phyloP scores from a whole-genome alignment of 2,888 invertebrate genomes.

The Euzetes globulus region DNA sequence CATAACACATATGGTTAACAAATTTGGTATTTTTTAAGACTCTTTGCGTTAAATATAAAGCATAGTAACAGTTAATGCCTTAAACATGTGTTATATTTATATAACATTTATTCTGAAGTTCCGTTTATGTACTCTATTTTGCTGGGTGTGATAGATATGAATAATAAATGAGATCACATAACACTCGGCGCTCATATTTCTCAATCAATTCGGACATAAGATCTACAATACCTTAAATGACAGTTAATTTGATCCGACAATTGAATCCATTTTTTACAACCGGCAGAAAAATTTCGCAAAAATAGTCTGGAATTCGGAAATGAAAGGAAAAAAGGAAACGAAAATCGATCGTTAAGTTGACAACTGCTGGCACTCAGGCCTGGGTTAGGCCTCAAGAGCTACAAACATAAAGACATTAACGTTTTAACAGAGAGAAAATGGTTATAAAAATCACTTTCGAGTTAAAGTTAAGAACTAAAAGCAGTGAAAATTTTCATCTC shows the following conservation, averaged over 20 bases:
- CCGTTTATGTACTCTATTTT: not conserved
- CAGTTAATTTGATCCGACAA: not conserved
- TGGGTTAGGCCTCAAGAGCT: not conserved
- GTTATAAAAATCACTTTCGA: not conserved
- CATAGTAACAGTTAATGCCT: not conserved
- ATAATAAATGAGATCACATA: not conserved
- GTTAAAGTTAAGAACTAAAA: not conserved
- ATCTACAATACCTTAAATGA: not conserved
- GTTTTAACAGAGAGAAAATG: not conserved
- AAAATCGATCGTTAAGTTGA: conserved; percentile 14
- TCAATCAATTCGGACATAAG: not conserved
- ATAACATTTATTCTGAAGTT: not conserved
- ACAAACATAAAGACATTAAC: not conserved
- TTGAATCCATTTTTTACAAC: not conserved
- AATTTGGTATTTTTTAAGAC: not conserved
- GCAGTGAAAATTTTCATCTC: not conserved
- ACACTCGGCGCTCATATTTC: not conserved
- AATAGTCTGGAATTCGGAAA: not conserved
- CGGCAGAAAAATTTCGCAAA: not conserved
- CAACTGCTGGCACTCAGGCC: not conserved
- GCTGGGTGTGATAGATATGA: not conserved
- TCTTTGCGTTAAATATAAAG: not conserved
- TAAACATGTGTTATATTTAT: conserved; percentile 5
- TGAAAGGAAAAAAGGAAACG: not conserved
- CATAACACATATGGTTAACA: conserved; percentile 21